Evolutionary conservation across 2,888 invertebrate genomes (phyloP).

Genomic region (Rhagonycha fulva): DNA sequence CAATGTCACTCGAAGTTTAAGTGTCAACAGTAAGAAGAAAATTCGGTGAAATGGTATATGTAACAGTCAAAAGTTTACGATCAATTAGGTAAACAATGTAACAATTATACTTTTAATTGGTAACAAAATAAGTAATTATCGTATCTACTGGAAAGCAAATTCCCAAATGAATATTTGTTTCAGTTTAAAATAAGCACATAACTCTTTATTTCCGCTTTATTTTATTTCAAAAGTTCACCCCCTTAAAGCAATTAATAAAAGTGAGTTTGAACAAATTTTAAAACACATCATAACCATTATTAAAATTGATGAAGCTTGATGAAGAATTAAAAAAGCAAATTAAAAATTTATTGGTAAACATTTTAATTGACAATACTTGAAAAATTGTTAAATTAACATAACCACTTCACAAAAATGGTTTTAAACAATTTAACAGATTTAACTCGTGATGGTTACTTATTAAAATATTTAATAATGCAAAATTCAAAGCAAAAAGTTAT

Average conservation of each 20-base stretch:
- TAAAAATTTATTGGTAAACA: not conserved
- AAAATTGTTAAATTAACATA: not conserved
- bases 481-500: not conserved
- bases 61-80: slow-evolving; percentile 40
- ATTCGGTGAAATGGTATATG: slow-evolving; percentile 20
- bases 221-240: not conserved
- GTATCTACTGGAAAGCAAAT: slow-evolving; percentile 26
- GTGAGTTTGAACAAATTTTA: not conserved
- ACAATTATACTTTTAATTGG: slow-evolving; percentile 45
- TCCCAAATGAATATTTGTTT: slow-evolving; percentile 19
- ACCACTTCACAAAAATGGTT: not conserved
- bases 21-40: slow-evolving; percentile 28
- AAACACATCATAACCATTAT: not conserved
- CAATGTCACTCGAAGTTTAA: slow-evolving; percentile 20
- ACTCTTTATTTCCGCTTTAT: slow-evolving; percentile 15
- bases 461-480: not conserved
- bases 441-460: not conserved
- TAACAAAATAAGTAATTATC: slow-evolving; percentile 36
- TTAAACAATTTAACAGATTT: not conserved
- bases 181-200: slow-evolving; percentile 9
- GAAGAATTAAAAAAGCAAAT: not conserved
- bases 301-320: not conserved
- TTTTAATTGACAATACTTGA: not conserved
- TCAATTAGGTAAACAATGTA: slow-evolving; percentile 42
- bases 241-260: not conserved